phyloP scores from a whole-genome alignment of 2,888 invertebrate genomes.

The Heliconius erato region DNA sequence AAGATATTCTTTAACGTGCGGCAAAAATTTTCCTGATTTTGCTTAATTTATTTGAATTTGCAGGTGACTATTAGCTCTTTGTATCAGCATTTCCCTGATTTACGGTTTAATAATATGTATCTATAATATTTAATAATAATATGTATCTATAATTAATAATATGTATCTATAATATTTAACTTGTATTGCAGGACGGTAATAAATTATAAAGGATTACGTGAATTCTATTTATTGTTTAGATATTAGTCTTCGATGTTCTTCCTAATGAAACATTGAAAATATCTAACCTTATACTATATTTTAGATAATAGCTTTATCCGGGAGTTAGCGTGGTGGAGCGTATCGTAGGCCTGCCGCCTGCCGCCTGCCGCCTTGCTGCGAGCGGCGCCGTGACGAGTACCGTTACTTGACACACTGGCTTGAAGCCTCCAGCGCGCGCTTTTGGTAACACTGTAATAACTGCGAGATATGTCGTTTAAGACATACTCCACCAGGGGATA shows the following conservation, averaged over 20 bases:
- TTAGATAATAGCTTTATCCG: slow-evolving; percentile 50
- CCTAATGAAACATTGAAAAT: background rate
- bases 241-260: background rate
- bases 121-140: too few species aligned
- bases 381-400: slow-evolving; percentile 63
- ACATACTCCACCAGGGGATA: background rate
- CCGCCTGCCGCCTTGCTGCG: slow-evolving; percentile 8
- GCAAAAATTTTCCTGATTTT: too few species aligned
- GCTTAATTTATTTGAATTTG: too few species aligned
- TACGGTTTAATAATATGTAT: too few species aligned
- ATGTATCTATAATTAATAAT: too few species aligned
- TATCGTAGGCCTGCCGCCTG: slow-evolving; percentile 51
- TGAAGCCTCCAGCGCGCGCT: slow-evolving; percentile 34
- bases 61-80: too few species aligned
- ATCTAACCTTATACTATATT: background rate
- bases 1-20: too few species aligned
- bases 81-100: too few species aligned
- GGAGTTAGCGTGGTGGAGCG: slow-evolving; percentile 53
- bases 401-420: slow-evolving; percentile 78
- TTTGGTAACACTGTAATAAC: slow-evolving; percentile 29
- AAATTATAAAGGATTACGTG: background rate
- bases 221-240: background rate
- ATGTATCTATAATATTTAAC: background rate
- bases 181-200: background rate
- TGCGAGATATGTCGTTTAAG: slow-evolving; percentile 15